Percentiles rank a stretch among this genome's conserved stretches.
These are phyloP conservation scores for Tiliacea citrago DNA, from an alignment of 2,888 invertebrate species.

Conservation along the genomic window DNA sequence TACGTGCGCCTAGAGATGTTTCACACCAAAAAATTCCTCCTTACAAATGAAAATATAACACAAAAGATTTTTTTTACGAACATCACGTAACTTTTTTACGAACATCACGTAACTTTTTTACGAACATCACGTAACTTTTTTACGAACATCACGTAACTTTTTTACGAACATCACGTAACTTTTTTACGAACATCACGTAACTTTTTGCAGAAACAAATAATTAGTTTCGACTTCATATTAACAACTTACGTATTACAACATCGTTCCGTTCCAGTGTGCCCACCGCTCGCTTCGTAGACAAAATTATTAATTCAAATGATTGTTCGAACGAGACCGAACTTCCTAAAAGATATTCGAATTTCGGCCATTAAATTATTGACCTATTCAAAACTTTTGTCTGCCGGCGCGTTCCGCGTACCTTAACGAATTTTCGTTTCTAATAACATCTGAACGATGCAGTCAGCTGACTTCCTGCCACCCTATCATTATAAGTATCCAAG, in stretches of 20 bases:
- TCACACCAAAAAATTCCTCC: no score
- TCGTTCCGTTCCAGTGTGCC: constrained; percentile 23
- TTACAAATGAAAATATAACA: not conserved
- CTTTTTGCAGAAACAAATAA: constrained; percentile 18
- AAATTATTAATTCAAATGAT: constrained; percentile 62
- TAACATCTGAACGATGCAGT: constrained; percentile 68
- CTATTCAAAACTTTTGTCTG: constrained; percentile 64
- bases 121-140: constrained; percentile 29
- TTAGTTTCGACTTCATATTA: constrained; percentile 26
- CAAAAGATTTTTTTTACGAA: constrained; percentile 20
- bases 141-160: constrained; percentile 27
- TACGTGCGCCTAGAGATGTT: no score
- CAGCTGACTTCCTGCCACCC: constrained; percentile 71
- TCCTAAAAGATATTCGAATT: constrained; percentile 60
- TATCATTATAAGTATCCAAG: constrained; percentile 35
- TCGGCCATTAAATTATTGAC: constrained; percentile 64
- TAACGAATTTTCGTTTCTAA: constrained; percentile 62
- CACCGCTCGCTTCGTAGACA: constrained; percentile 30
- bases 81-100: constrained; percentile 27
- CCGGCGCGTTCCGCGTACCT: constrained; percentile 48
- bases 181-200: constrained; percentile 25
- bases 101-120: no score
- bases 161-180: constrained; percentile 20
- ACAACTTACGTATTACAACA: constrained; percentile 16
- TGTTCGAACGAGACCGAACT: constrained; percentile 48